These are phyloP conservation scores for Lepus oiostolus DNA, from an alignment of 2,797 vertebrate genomes.

Conservation along the genomic window DNA sequence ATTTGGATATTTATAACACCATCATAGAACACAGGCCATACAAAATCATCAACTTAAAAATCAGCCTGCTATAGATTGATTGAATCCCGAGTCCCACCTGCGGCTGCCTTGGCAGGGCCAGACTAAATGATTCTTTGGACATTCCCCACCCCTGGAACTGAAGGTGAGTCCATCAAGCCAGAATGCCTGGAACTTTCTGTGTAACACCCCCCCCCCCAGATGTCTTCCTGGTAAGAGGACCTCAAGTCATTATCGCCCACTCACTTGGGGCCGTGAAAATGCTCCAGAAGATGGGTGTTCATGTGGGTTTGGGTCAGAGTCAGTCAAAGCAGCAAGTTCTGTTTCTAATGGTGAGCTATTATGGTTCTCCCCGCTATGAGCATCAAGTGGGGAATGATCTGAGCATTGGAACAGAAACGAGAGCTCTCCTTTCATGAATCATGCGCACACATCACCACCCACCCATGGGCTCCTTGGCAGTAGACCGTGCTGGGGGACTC, in stretches of 20 bases:
- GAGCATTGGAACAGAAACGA: not conserved
- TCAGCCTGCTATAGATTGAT: too few species aligned
- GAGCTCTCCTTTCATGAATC: conserved; percentile 47
- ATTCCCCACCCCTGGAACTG: not conserved
- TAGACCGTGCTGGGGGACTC: not conserved
- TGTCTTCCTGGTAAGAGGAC: not conserved
- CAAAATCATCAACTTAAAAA: too few species aligned
- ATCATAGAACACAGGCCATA: too few species aligned
- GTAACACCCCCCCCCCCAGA: not conserved
- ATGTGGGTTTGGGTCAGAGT: not conserved
- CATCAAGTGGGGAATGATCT: conserved; percentile 22
- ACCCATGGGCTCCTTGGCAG: not conserved
- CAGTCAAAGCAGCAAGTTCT: not conserved
- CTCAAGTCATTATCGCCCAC: not conserved
- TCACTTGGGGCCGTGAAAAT: not conserved
- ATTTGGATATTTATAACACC: too few species aligned
- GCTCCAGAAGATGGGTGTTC: not conserved
- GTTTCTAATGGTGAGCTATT: not conserved
- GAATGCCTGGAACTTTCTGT: not conserved
- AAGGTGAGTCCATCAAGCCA: not conserved
- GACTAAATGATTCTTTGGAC: too few species aligned
- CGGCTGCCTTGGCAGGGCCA: too few species aligned
- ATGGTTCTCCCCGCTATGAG: not conserved
- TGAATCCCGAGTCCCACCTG: too few species aligned
- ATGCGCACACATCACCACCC: not conserved